Evolutionary conservation across 2,797 vertebrate species (phyloP), one percentile per base, ranked within the genome.

Genomic region (Dromococcyx pavoninus): DNA sequence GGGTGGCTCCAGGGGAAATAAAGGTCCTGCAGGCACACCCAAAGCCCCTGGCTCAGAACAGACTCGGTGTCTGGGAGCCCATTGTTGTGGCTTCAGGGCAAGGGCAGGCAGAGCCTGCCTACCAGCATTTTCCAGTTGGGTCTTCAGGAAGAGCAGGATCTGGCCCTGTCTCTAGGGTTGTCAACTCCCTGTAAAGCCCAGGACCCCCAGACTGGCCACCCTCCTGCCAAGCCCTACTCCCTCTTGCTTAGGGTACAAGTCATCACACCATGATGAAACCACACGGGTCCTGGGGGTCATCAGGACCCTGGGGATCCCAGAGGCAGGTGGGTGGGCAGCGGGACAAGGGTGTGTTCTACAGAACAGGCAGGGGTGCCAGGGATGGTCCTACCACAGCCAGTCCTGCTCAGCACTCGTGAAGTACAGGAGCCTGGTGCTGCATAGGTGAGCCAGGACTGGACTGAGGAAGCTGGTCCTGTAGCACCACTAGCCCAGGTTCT

Each of bases 251-350:
- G 50, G 51, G 17, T 2, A 2, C 19, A 5, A 12, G 11, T 60
- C 41, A 23, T 51, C 5, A 1, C 2, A 4, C n/a, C 2, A 3
- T 41, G 44, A 19, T 0, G 0, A 27, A 64, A 39, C 25, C 27
- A 3, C 6, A 5, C 1, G 9, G 21, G 57, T 39, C n/a, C 53
- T 15, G 37, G 32, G 67, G 67, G n/a, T 24, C 44, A 41, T 37
- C 72, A n/a, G 56, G 13, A 33, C 33, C 67, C 33, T 12, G 8
- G 69, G 58, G 33, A 41, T 17, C 17, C 6, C 2, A 1, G 53
- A 4, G 27, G 30, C 57, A 46, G 28, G 62, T 0, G 2, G 22
- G 64, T 13, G n/a, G 41, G 39, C 41, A n/a, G 41, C 1, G 1
- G 60, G 33, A 41, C 22, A 28, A 39, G 44, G 48, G 3, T 27